phyloP scores from a whole-genome alignment of 1,140 invertebrate species.

The Drosophila pachea region DNA sequence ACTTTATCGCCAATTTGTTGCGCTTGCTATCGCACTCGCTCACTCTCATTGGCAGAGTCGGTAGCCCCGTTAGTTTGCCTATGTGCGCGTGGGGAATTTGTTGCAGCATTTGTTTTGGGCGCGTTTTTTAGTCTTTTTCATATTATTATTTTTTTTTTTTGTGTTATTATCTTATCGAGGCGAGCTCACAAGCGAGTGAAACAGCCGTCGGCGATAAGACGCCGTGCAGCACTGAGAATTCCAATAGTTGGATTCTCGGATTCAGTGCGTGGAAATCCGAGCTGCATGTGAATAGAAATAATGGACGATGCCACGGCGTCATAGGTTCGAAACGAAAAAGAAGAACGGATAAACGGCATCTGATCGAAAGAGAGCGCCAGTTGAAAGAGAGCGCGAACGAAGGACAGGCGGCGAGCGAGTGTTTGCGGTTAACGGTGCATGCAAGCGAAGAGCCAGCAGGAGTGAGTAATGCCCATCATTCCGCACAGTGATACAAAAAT shows the following conservation, averaged over 20 bases:
- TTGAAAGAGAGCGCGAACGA: background rate
- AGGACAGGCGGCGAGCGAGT: background rate
- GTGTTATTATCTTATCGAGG: slow-evolving; percentile 48
- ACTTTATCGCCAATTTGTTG: slow-evolving; percentile 10
- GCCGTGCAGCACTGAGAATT: slow-evolving; percentile 18
- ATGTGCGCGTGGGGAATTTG: background rate
- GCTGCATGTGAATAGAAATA: slow-evolving; percentile 56
- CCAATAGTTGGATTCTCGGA: slow-evolving; percentile 34
- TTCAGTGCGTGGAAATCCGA: slow-evolving; percentile 44
- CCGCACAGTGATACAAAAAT: background rate
- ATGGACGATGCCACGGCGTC: slow-evolving; percentile 41
- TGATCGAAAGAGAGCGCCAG: background rate
- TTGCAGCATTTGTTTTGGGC: slow-evolving; percentile 13
- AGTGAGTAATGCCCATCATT: too few relatives aligned
- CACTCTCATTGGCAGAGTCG: background rate
- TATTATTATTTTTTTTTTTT: background rate
- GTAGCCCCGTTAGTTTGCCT: background rate
- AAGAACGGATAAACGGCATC: background rate
- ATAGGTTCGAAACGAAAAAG: slow-evolving; percentile 16
- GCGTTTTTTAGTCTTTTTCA: background rate
- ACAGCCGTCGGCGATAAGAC: slow-evolving; percentile 40
- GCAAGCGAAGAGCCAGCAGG: background rate
- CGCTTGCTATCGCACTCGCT: background rate
- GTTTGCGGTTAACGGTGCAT: background rate
- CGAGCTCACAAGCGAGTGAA: slow-evolving; percentile 1